phyloP scores from a whole-genome alignment of 2,113 vertebrate species.

The Zosterops lateralis region DNA sequence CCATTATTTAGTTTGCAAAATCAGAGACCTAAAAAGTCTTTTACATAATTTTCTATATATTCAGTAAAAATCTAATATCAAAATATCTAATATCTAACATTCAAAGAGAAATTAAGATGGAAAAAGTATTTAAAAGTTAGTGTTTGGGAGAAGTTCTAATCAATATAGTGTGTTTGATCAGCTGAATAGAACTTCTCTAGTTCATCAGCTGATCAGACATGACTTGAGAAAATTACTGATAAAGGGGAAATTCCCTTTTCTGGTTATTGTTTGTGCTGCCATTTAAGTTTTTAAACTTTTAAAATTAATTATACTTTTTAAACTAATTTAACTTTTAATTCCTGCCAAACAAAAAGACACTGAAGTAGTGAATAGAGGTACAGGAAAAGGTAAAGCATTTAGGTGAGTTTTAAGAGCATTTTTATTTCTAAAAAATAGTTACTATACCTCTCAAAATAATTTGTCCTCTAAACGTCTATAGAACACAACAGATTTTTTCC shows the following conservation, averaged over 20 bases:
- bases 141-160: neutral
- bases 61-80: neutral
- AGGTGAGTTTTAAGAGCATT: neutral
- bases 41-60: neutral
- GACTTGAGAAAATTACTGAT: neutral
- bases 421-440: neutral
- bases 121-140: neutral
- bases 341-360: neutral
- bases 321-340: neutral
- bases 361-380: neutral
- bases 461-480: neutral
- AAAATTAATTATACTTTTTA: neutral
- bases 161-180: neutral
- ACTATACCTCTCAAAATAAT: neutral
- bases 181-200: neutral
- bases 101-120: neutral
- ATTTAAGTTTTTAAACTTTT: neutral
- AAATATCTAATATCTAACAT: neutral
- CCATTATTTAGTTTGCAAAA: neutral
- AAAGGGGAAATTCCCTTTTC: neutral
- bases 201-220: neutral
- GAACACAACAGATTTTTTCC: neutral
- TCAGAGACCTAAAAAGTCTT: neutral
- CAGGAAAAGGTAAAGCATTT: neutral
- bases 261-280: neutral